Conservation (phyloP, 1,140 invertebrate genomes). For the Polypedilum pembai region DNA sequence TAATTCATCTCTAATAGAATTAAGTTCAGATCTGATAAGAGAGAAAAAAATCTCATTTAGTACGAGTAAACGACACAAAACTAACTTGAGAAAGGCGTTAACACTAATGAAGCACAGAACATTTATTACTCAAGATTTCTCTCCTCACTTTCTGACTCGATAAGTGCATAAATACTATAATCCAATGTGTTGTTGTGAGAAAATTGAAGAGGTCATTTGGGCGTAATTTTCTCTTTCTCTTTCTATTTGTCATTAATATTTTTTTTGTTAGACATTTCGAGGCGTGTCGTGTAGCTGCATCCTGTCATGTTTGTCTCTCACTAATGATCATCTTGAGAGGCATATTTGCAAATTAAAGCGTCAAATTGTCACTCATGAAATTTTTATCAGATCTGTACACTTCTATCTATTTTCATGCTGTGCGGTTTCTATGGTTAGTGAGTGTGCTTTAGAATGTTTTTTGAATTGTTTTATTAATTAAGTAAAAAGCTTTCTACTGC, state of each 20-base stretch:
- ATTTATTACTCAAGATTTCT: constrained; percentile 7
- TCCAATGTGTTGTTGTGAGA: too few relatives aligned
- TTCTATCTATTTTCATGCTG: too few relatives aligned
- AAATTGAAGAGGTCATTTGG: neutral
- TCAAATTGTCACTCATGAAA: neutral
- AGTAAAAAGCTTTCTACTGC: too few relatives aligned
- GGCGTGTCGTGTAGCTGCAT: neutral
- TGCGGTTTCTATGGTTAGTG: too few relatives aligned
- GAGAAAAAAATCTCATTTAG: too few relatives aligned
- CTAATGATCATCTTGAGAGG: neutral
- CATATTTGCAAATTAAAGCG: neutral
- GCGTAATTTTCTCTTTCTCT: neutral
- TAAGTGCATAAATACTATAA: too few relatives aligned
- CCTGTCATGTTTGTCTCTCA: neutral
- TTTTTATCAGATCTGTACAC: too few relatives aligned
- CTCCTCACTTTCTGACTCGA: too few relatives aligned
- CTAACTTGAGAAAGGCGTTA: constrained; percentile 10
- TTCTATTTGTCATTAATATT: neutral
- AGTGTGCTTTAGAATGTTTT: too few relatives aligned
- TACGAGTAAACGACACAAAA: neutral
- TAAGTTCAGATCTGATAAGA: too few relatives aligned
- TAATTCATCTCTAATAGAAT: too few relatives aligned
- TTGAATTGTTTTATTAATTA: too few relatives aligned
- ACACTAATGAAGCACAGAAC: constrained; percentile 13
- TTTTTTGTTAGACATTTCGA: neutral